Conservation (phyloP, 2,888 invertebrate genomes). For the Phorcus lineatus region DNA sequence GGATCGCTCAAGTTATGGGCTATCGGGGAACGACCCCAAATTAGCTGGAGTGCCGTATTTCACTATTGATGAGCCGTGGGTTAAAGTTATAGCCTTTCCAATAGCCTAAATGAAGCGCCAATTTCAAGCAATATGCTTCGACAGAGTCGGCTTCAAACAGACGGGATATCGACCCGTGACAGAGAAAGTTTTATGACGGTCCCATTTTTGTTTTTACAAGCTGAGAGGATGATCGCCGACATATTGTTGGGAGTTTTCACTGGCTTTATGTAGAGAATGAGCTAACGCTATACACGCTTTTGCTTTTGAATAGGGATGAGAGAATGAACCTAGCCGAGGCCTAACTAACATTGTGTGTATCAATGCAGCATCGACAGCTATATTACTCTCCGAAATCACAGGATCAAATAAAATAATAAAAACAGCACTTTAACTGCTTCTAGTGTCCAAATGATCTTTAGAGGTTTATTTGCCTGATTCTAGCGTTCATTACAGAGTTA, state of each 20-base stretch:
- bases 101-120: conserved; percentile 22
- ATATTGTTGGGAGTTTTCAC: conserved; percentile 18
- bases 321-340: background rate
- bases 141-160: background rate
- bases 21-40: conserved; percentile 16
- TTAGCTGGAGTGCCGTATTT: conserved; percentile 16
- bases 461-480: background rate
- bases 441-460: background rate
- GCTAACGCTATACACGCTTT: background rate
- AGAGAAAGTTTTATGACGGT: background rate
- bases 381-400: background rate
- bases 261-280: background rate
- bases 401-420: background rate
- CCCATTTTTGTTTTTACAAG: conserved; percentile 21
- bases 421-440: conserved; percentile 2
- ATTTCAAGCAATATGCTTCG: conserved; percentile 20
- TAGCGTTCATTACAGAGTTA: background rate
- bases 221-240: background rate
- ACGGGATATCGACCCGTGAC: background rate
- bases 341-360: background rate
- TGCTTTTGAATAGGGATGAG: conserved; percentile 11
- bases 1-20: conserved; percentile 12
- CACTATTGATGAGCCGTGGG: conserved; percentile 9
- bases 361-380: background rate
- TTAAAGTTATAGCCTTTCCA: conserved; percentile 17